phyloP scores from a whole-genome alignment of 2,797 vertebrate genomes.

The Telmatherina bonti region DNA sequence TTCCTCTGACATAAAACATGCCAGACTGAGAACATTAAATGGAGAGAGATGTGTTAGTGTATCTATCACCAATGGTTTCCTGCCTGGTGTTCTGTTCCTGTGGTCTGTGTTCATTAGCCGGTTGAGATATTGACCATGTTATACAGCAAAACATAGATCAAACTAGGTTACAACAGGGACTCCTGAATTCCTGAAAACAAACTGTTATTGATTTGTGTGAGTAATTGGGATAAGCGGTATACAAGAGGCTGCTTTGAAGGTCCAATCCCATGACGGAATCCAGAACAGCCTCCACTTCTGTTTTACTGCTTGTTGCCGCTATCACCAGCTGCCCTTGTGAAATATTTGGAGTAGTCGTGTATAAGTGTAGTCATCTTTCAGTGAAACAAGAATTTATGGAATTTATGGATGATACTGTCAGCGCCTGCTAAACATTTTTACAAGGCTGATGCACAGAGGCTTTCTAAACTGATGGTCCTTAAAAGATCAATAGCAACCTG shows the following conservation, averaged over 20 bases:
- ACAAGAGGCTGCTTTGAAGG: constrained; percentile 47
- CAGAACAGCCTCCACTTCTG: constrained; percentile 33
- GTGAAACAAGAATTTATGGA: too few relatives aligned
- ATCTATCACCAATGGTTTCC: constrained; percentile 37
- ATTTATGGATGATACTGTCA: constrained; percentile 2
- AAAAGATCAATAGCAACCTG: constrained; percentile 3
- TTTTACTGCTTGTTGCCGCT: constrained; percentile 45
- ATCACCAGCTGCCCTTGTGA: constrained; percentile 34
- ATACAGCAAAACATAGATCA: constrained; percentile 69
- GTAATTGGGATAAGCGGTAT: constrained; percentile 64
- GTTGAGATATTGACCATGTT: constrained; percentile 66
- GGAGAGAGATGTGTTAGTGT: constrained; percentile 46
- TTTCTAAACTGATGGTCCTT: constrained; percentile 9
- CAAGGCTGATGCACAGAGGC: not conserved
- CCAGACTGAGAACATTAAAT: constrained; percentile 12
- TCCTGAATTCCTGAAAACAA: constrained; percentile 69
- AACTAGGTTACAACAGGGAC: constrained; percentile 58
- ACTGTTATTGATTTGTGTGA: constrained; percentile 71
- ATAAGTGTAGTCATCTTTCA: constrained; percentile 26
- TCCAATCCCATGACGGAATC: constrained; percentile 42
- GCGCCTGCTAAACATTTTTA: constrained; percentile 12
- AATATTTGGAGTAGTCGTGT: constrained; percentile 42
- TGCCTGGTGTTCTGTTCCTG: constrained; percentile 40
- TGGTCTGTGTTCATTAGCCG: constrained; percentile 45
- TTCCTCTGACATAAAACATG: constrained; percentile 69